These are phyloP conservation scores for Dioctria linearis DNA, from an alignment of 2,888 invertebrate genomes.

Conservation along the genomic window DNA sequence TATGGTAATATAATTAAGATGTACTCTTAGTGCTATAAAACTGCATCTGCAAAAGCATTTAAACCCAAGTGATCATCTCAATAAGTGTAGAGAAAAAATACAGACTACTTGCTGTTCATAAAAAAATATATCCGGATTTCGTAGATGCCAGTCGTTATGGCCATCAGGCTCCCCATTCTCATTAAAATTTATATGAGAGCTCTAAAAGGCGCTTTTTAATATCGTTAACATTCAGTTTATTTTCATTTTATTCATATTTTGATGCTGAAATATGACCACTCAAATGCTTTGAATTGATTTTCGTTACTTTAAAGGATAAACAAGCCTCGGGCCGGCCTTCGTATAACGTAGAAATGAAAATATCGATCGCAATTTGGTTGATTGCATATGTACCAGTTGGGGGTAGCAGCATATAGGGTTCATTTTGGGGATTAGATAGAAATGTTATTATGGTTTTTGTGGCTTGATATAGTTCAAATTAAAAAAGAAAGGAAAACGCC, in stretches of 20 bases:
- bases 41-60: conserved; percentile 26
- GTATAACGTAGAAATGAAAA: conserved; percentile 18
- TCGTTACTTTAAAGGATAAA: conserved; percentile 27
- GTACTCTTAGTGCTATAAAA: conserved; percentile 9
- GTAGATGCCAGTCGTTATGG: conserved; percentile 15
- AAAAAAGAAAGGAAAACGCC: too few species aligned
- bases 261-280: conserved; percentile 13
- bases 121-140: conserved; percentile 15
- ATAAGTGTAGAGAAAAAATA: not conserved
- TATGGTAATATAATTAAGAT: conserved; percentile 38
- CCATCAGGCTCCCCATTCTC: conserved; percentile 29
- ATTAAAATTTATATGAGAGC: conserved; percentile 39
- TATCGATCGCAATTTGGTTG: not conserved
- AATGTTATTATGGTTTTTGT: not conserved
- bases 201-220: conserved; percentile 12
- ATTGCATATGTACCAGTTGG: not conserved
- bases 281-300: conserved; percentile 39
- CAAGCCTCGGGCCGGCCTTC: conserved; percentile 10
- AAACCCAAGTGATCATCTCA: not conserved
- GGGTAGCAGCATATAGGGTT: not conserved
- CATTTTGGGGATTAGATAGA: not conserved
- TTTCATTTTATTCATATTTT: conserved; percentile 33
- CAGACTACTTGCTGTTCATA: not conserved
- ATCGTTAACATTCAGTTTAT: conserved; percentile 41
- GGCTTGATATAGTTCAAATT: too few species aligned